Evolutionary conservation across 2,888 invertebrate genomes (phyloP), one percentile per base, ranked within the genome.

Genomic region (Ophion obscuratus): DNA sequence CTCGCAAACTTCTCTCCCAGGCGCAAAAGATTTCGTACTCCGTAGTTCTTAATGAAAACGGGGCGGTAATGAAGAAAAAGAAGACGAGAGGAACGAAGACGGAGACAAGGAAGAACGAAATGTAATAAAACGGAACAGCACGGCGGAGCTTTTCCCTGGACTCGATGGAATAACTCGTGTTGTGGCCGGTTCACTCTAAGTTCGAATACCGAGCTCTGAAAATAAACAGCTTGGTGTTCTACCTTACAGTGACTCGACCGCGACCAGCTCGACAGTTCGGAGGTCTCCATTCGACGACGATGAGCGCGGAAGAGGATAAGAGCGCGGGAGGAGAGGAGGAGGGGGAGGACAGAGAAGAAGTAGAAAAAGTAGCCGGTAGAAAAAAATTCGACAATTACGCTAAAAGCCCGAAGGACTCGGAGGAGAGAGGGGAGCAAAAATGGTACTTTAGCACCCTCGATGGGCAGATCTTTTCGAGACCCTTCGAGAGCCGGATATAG

Each of bases 231-330:
- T 98, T 98, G 98, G 98, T 98, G 98, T 98, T 98, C 97, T 97
- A 97, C 97, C 97, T 98, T 98, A 98, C 98, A 98, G 98, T 98
- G 98, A 97, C 96, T 95, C 96, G 96, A 95, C 96, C 95, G 94
- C 94, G 94, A 92, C 88, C 62, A 81, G 70, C 47, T 68, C 86
- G 77, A 68, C 86, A 73, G 47, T 78, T 24, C 40, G 9, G 17
- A 17, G 66, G 66, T 62, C 59, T 64, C 61, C 10, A 31, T 77
- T 40, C 53, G n/a, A 67, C 44, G n/a, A n/a, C 44, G n/a, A 36
- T 59, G 44, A 59, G 44, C 31, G 31, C 62, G 62, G 7, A 27
- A 77, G 47, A 36, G 31, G 61, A 47, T 14, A 10, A 47, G 10
- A 47, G 10, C 47, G 47, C 14, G 4, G 10, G 76, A 64, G 59